A percentile compares a stretch with the other conserved stretches of the same genome.
Conservation (phyloP, 2,113 vertebrate species). For the Notiomystis cincta region DNA sequence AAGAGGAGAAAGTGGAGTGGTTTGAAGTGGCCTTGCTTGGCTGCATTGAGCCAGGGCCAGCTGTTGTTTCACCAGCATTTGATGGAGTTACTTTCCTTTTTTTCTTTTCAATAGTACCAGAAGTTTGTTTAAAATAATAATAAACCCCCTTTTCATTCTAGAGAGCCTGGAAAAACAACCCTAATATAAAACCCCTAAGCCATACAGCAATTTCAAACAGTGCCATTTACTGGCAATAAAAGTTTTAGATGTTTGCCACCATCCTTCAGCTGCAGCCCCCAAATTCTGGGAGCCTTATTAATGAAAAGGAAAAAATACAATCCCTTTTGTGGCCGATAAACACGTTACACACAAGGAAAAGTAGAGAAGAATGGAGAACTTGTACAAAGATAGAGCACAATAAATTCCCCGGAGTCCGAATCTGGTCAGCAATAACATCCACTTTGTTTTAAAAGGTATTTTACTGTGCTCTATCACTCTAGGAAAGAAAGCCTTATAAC, state of each 20-base stretch:
- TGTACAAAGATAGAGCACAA: neutral
- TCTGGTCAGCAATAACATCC: slow-evolving; percentile 43
- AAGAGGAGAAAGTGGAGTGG: slow-evolving; percentile 35
- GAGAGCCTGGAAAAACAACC: neutral
- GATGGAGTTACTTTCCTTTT: neutral
- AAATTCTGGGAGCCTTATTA: neutral
- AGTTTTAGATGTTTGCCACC: neutral
- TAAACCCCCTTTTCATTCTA: neutral
- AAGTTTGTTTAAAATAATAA: neutral
- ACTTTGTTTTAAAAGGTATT: slow-evolving; percentile 23
- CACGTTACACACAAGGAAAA: neutral
- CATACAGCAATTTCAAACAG: neutral
- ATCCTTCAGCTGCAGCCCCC: neutral
- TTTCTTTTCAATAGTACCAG: neutral
- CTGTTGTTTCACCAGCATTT: neutral
- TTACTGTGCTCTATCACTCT: slow-evolving; percentile 24
- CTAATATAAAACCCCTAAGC: neutral
- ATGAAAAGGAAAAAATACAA: neutral
- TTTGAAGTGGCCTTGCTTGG: neutral
- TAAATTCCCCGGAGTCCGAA: neutral
- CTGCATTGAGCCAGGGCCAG: neutral
- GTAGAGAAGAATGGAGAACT: neutral
- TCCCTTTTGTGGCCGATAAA: neutral
- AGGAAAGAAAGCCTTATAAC: slow-evolving; percentile 45
- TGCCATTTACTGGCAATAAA: neutral